A percentile compares a stretch with the other conserved stretches of the same genome.
phyloP scores from a whole-genome alignment of 2,113 vertebrate species.

The Lynx canadensis region DNA sequence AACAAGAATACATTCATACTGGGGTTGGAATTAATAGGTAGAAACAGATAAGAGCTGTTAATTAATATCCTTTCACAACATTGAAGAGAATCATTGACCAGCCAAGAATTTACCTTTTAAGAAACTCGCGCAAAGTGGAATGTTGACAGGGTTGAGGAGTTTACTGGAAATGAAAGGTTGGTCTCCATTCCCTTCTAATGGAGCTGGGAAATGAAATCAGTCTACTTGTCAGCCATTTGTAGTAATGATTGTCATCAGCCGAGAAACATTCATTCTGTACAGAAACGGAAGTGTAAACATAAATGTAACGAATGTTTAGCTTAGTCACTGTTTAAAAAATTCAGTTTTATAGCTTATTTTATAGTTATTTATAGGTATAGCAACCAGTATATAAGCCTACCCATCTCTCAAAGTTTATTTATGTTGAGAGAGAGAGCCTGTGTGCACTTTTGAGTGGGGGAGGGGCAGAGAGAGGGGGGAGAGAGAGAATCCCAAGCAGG shows the following conservation, averaged over 20 bases:
- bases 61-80: slow-evolving; percentile 53
- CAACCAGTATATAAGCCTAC: too few relatives aligned
- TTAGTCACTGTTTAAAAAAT: slow-evolving; percentile 28
- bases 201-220: background rate
- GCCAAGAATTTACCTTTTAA: slow-evolving; percentile 30
- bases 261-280: slow-evolving; percentile 32
- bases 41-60: slow-evolving; percentile 55
- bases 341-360: background rate
- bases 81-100: slow-evolving; percentile 1
- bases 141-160: background rate
- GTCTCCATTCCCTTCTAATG: slow-evolving; percentile 5
- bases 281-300: background rate
- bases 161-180: slow-evolving; percentile 35
- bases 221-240: background rate
- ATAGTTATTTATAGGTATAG: too few relatives aligned
- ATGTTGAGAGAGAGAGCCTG: too few relatives aligned
- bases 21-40: slow-evolving; percentile 14
- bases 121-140: slow-evolving; percentile 18
- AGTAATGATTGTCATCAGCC: background rate
- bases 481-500: too few relatives aligned
- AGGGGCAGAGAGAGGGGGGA: too few relatives aligned
- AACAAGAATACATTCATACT: slow-evolving; percentile 9
- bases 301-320: slow-evolving; percentile 26
- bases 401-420: too few relatives aligned
- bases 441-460: too few relatives aligned